These are phyloP conservation scores for Drosophila baimaii DNA, from an alignment of 1,140 invertebrate genomes.

Conservation along the genomic window DNA sequence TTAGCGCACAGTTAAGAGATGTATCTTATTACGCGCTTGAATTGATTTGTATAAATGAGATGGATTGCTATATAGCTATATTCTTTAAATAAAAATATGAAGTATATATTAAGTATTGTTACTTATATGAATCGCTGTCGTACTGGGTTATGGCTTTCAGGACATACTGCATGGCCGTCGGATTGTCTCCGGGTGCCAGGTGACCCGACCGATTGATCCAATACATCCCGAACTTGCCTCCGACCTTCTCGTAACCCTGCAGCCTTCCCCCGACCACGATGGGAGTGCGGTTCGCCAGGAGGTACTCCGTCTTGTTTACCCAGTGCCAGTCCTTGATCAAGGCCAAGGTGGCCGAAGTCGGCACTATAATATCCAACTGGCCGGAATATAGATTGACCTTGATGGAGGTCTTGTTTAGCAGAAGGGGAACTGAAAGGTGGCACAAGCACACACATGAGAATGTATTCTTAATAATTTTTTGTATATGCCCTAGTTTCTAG, in stretches of 20 bases:
- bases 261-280: conserved; percentile 86
- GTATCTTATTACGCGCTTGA: neutral
- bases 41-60: neutral
- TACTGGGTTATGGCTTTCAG: conserved; percentile 44
- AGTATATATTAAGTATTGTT: too few relatives aligned
- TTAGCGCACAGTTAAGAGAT: neutral
- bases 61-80: too few relatives aligned
- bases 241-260: conserved; percentile 88
- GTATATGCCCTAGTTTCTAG: too few relatives aligned
- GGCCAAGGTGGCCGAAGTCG: conserved; percentile 87
- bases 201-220: conserved; percentile 89
- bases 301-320: conserved; percentile 86
- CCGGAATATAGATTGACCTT: conserved; percentile 78
- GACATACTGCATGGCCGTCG: conserved; percentile 70
- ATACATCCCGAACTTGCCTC: conserved; percentile 89
- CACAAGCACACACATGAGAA: neutral
- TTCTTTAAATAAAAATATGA: too few relatives aligned
- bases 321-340: conserved; percentile 90
- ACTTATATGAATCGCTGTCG: neutral
- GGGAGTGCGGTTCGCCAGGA: conserved; percentile 84
- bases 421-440: conserved; percentile 87
- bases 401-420: conserved; percentile 88
- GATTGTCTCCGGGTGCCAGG: conserved; percentile 85
- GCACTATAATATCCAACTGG: conserved; percentile 88
- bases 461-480: too few relatives aligned